Conservation (phyloP, 2,113 vertebrate genomes). For the Oophaga pumilio region DNA sequence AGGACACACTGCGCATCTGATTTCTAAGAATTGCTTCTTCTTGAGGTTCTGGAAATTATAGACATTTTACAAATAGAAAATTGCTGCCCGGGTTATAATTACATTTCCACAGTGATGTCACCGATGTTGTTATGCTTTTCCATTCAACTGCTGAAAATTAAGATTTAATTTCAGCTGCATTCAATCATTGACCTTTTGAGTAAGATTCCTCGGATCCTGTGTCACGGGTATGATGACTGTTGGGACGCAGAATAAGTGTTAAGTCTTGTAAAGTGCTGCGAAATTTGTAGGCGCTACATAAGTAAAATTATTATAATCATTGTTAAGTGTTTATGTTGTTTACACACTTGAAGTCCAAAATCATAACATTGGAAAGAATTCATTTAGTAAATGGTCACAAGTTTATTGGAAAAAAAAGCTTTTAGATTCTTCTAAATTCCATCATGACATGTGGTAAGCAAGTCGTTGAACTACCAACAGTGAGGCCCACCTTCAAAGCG, state of each 20-base stretch:
- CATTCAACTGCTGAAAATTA: background rate
- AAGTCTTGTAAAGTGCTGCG: background rate
- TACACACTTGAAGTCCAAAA: too few species aligned
- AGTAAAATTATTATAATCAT: too few species aligned
- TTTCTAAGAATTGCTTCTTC: conserved; percentile 40
- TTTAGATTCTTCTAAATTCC: too few species aligned
- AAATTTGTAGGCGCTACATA: too few species aligned
- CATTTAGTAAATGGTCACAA: too few species aligned
- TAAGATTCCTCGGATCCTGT: background rate
- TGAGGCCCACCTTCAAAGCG: too few species aligned
- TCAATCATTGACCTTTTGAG: background rate
- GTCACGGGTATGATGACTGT: background rate
- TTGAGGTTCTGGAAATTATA: background rate
- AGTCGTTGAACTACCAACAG: too few species aligned
- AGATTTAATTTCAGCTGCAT: background rate
- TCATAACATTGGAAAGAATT: too few species aligned
- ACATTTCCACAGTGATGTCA: background rate
- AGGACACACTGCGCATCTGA: conserved; percentile 18
- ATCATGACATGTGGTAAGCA: too few species aligned
- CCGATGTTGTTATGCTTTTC: background rate
- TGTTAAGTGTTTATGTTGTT: too few species aligned
- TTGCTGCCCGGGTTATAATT: background rate
- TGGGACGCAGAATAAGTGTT: background rate
- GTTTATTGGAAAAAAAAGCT: too few species aligned
- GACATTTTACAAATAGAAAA: background rate